Conservation (phyloP, 2,797 vertebrate genomes). For the Anas bernieri region DNA sequence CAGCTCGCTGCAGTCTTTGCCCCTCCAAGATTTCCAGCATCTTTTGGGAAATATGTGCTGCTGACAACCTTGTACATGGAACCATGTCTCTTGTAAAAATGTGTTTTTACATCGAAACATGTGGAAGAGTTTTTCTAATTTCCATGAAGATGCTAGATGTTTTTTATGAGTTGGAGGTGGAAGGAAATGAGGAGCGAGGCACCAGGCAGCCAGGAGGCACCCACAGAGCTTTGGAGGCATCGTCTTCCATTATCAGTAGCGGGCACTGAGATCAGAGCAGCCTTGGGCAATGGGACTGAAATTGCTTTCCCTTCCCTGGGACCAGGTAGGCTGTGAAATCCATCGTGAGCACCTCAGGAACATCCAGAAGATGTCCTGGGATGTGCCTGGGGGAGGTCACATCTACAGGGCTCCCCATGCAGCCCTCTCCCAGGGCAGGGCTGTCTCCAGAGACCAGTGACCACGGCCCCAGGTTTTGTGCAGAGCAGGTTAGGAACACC, state of each 20-base stretch:
- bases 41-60: background rate
- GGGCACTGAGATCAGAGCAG: background rate
- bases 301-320: background rate
- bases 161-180: background rate
- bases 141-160: fast-evolving
- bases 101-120: background rate
- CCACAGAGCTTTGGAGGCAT: background rate
- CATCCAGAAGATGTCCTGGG: no score
- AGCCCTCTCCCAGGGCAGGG: background rate
- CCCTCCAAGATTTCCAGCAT: background rate
- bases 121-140: background rate
- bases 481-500: background rate
- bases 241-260: fast-evolving
- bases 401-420: background rate
- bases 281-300: background rate
- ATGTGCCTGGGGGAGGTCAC: fast-evolving
- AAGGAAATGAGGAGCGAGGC: background rate
- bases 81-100: fast-evolving
- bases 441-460: fast-evolving
- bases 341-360: background rate
- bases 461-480: background rate
- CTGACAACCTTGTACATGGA: fast-evolving
- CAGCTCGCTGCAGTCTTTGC: background rate
- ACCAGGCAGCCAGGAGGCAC: background rate
- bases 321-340: fast-evolving